Evolutionary conservation across 2,797 vertebrate species (phyloP), one percentile per base, ranked within the genome.

Genomic region (Macropus fuliginosus): DNA sequence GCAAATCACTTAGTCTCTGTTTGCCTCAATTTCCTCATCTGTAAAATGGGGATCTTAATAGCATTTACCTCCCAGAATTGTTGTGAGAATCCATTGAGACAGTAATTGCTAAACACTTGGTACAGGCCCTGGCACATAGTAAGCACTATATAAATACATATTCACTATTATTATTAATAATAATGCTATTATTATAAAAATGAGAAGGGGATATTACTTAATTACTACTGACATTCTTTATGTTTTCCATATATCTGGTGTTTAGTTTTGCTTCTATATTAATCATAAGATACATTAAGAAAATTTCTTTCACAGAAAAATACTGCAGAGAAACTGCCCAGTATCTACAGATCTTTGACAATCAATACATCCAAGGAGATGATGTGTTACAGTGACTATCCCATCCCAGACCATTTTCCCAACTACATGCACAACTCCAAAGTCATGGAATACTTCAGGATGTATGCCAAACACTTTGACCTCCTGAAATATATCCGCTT

Each of bases 341-440:
- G 98, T 96, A 99, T 99, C 95, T 99, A 99, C 96, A 98, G 97
- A 56, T 99, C 99, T 0, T 98, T 99, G 96, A 99, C 99, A 93
- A 98, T 98, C 97, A 99, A 99, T 97, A 99, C 99, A 54, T 99
- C 99, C 94, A 99, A 99, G 97, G 99, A 99, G 98, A 99, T 99
- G 98, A 99, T 99, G 99, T 99, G 99, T 97, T 99, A 98, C 98
- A 99, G 99, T 9, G 99, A 99, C 91, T 99, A 99, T 87, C 99
- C 99, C n/a, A 98, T 99, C 98, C 99, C 99, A 0, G 99, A 98
- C 0, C 96, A 99, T 93, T 99, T 98, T 96, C 99, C 99, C 92
- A 99, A 99, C 98, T 99, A 98, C 97, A 98, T 99, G 99, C 99
- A 99, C 96, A 98, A 99, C 97, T 98, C 99, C 59, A 98, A 98